phyloP scores from a whole-genome alignment of 2,797 vertebrate species.

The Phoxinus dragarum region DNA sequence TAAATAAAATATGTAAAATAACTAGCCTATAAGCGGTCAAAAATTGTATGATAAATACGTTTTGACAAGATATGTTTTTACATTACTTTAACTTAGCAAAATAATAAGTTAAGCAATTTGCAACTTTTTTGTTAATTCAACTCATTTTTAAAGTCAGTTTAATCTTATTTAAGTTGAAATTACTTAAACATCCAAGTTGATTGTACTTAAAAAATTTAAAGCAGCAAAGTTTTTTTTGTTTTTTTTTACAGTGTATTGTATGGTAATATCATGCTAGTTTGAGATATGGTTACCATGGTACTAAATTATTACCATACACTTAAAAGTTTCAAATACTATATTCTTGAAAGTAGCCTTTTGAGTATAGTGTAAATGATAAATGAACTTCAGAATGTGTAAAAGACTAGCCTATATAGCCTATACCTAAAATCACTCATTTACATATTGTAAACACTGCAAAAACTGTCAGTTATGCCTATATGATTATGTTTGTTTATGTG shows the following conservation, averaged over 20 bases:
- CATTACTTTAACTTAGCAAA: too few species aligned
- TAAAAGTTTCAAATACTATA: background rate
- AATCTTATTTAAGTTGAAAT: too few species aligned
- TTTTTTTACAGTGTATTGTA: background rate
- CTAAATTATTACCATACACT: background rate
- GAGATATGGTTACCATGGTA: background rate
- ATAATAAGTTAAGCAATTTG: too few species aligned
- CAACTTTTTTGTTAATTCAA: too few species aligned
- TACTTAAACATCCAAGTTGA: too few species aligned
- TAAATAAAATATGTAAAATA: background rate
- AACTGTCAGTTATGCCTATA: background rate
- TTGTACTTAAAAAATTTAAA: too few species aligned
- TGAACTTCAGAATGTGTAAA: background rate
- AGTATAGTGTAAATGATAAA: background rate
- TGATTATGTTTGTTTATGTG: background rate
- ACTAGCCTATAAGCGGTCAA: background rate
- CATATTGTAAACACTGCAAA: background rate
- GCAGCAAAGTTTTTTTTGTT: too few species aligned
- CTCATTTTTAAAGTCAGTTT: too few species aligned
- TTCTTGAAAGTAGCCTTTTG: background rate
- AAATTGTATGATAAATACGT: too few species aligned
- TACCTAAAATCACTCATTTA: background rate
- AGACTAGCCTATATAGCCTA: background rate
- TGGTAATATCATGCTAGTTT: background rate
- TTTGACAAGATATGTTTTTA: too few species aligned